Evolutionary conservation across 2,888 invertebrate species (phyloP).

Genomic region (Seira ritae): DNA sequence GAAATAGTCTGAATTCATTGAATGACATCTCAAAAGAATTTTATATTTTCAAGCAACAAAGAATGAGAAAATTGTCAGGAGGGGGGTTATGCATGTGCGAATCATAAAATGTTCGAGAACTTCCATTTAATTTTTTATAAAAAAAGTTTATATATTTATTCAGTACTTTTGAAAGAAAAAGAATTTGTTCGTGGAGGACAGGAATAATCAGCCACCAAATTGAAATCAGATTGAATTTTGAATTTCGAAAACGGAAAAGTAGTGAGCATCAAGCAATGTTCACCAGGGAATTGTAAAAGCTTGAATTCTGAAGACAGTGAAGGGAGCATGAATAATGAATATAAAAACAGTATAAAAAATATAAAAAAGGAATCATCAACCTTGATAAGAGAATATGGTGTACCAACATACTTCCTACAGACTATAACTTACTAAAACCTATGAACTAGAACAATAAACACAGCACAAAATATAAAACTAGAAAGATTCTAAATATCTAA

Average conservation of each 20-base stretch:
- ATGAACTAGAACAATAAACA: slow-evolving; percentile 42
- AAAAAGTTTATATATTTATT: slow-evolving; percentile 43
- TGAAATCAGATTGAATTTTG: slow-evolving; percentile 18
- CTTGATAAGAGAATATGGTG: slow-evolving; percentile 20
- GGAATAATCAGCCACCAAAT: too few relatives aligned
- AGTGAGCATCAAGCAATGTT: too few relatives aligned
- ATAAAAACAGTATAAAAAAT: slow-evolving; percentile 28
- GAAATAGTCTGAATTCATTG: too few relatives aligned
- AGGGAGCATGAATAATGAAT: neutral
- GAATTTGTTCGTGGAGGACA: neutral
- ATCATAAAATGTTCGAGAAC: too few relatives aligned
- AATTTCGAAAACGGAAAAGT: neutral
- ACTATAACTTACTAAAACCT: slow-evolving; percentile 54
- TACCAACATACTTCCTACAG: slow-evolving; percentile 23
- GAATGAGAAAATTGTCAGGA: too few relatives aligned
- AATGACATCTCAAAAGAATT: too few relatives aligned
- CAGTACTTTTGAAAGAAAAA: slow-evolving; percentile 40
- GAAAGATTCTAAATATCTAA: slow-evolving; percentile 42
- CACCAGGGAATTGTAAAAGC: too few relatives aligned
- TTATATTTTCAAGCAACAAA: too few relatives aligned
- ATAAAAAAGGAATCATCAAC: slow-evolving; percentile 7
- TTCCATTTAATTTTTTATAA: slow-evolving; percentile 34
- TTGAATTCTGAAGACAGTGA: too few relatives aligned
- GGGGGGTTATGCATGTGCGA: too few relatives aligned
- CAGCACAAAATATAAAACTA: too few relatives aligned